phyloP scores from a whole-genome alignment of 2,113 vertebrate species.

The Clupea harengus region DNA sequence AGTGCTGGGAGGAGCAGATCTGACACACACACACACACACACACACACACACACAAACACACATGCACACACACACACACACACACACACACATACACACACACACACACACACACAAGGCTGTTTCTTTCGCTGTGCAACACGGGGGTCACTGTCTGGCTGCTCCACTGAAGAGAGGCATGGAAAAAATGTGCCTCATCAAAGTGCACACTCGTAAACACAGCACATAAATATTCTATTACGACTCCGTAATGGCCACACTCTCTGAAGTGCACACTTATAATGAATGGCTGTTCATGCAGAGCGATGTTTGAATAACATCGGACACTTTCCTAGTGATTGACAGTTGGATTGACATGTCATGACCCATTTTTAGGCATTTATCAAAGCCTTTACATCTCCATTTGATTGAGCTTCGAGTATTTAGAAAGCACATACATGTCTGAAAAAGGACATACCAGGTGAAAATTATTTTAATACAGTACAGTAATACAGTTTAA shows the following conservation, averaged over 20 bases:
- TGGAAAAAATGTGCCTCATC: constrained; percentile 38
- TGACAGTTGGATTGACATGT: too few species aligned
- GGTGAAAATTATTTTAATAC: constrained; percentile 38
- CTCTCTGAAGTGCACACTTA: not conserved
- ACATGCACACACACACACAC: not conserved
- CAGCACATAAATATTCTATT: constrained; percentile 59
- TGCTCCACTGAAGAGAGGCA: not conserved
- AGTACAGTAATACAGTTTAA: constrained; percentile 48
- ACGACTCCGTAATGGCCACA: constrained; percentile 53
- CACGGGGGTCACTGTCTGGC: constrained; percentile 40
- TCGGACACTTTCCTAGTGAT: not conserved
- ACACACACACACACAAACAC: constrained; percentile 3
- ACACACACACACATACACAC: not conserved
- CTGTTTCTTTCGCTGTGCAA: constrained; percentile 24
- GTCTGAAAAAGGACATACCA: constrained; percentile 40
- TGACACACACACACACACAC: constrained; percentile 12
- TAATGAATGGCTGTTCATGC: not conserved
- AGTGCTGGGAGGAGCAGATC: constrained; percentile 50
- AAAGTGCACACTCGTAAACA: constrained; percentile 55
- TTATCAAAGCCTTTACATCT: not conserved
- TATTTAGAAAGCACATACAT: not conserved
- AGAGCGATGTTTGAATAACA: not conserved
- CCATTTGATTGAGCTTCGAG: too few species aligned
- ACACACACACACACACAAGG: not conserved
- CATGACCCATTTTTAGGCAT: not conserved